These are phyloP conservation scores for Hypocryptadius cinnamomeus DNA, from an alignment of 2,113 vertebrate genomes.

Conservation along the genomic window DNA sequence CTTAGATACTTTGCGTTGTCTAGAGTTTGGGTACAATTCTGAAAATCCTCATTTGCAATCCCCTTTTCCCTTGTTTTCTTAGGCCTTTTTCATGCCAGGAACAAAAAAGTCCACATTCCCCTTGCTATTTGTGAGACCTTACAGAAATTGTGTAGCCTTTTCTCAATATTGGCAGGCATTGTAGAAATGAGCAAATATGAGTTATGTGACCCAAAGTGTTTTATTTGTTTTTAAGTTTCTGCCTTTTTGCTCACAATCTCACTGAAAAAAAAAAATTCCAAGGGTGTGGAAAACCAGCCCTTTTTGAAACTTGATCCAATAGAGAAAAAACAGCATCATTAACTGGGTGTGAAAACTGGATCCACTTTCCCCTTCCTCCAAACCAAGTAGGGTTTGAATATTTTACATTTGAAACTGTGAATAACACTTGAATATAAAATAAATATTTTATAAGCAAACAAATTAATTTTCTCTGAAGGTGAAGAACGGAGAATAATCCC, in stretches of 20 bases:
- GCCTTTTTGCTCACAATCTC: not conserved
- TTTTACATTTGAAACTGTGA: not conserved
- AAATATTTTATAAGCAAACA: conserved; percentile 1
- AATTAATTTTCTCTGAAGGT: not conserved
- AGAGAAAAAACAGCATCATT: not conserved
- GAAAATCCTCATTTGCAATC: not conserved
- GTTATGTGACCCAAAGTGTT: not conserved
- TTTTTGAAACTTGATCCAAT: not conserved
- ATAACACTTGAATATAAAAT: not conserved
- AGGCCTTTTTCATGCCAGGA: not conserved
- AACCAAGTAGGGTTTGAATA: not conserved
- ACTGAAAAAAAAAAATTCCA: not conserved
- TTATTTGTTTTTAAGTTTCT: not conserved
- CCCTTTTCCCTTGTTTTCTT: not conserved
- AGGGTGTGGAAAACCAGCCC: not conserved
- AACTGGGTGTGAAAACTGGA: not conserved
- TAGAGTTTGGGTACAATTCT: not conserved
- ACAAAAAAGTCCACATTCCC: not conserved
- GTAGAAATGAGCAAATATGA: not conserved
- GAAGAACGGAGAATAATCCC: not conserved
- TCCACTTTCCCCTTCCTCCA: not conserved
- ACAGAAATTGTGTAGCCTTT: not conserved
- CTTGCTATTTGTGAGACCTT: not conserved
- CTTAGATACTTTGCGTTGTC: not conserved
- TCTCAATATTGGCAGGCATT: not conserved